These are phyloP conservation scores for Zaprionus lineosus DNA, from an alignment of 2,888 invertebrate species.

Conservation along the genomic window DNA sequence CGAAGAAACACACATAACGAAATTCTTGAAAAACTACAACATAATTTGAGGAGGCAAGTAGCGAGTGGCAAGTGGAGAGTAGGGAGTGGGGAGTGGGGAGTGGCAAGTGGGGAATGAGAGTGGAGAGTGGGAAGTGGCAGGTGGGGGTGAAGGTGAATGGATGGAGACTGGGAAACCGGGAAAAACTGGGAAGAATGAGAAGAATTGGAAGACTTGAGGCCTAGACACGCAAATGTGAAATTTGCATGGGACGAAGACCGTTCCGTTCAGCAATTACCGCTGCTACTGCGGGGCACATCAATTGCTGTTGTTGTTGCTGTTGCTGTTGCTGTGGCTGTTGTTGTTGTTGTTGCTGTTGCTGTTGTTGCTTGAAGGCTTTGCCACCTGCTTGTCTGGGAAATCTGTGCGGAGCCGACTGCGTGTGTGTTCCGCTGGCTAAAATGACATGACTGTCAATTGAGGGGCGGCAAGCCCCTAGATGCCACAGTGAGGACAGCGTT, in stretches of 20 bases:
- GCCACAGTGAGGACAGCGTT: neutral
- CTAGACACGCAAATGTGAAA: conserved; percentile 64
- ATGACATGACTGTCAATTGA: conserved; percentile 67
- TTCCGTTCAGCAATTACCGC: conserved; percentile 62
- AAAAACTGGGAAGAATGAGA: neutral
- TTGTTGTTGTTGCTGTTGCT: conserved; percentile 18
- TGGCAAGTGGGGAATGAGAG: neutral
- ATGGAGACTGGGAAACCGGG: no score
- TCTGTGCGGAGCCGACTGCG: conserved; percentile 52
- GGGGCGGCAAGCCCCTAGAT: conserved; percentile 4
- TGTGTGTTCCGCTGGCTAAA: conserved; percentile 74
- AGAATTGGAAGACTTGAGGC: no score
- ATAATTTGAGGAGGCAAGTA: conserved; percentile 36
- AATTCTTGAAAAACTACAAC: conserved; percentile 32
- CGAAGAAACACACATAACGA: conserved; percentile 13
- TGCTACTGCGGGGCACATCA: conserved; percentile 55
- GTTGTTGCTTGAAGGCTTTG: conserved; percentile 55
- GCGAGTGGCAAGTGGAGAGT: no score
- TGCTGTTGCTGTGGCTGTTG: conserved; percentile 25
- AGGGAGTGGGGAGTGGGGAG: no score
- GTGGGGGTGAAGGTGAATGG: conserved; percentile 5
- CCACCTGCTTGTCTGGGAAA: conserved; percentile 73
- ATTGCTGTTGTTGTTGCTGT: conserved; percentile 45
- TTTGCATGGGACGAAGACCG: conserved; percentile 55
- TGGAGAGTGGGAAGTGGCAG: neutral